Percentiles rank a stretch among this genome's conserved stretches.
phyloP scores from a whole-genome alignment of 1,140 invertebrate genomes.

The Euura saliciscinereae region DNA sequence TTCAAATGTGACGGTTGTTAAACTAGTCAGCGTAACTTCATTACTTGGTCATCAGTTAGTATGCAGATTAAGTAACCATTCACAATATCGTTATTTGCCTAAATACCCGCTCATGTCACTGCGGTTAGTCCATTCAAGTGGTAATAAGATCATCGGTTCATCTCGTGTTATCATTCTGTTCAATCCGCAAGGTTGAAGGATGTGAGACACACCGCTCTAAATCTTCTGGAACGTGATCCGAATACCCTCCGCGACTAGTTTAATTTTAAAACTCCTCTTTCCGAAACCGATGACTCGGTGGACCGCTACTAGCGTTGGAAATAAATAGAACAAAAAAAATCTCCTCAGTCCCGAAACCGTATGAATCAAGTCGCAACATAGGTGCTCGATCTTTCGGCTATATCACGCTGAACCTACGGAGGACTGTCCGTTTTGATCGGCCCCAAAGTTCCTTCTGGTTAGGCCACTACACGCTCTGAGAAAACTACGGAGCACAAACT shows the following conservation, averaged over 20 bases:
- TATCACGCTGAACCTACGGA: conserved; percentile 1
- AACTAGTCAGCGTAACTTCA: background rate
- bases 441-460: conserved; percentile 25
- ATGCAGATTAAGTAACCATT: no score
- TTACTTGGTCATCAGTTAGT: conserved; percentile 2
- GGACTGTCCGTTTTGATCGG: conserved; percentile 29
- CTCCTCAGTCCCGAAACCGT: background rate
- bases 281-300: background rate
- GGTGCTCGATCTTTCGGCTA: background rate
- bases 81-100: no score
- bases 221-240: background rate
- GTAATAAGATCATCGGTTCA: no score
- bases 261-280: conserved; percentile 1
- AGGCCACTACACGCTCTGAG: conserved; percentile 11
- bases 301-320: background rate
- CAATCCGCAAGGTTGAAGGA: no score
- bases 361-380: background rate
- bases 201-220: background rate
- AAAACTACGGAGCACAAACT: conserved; percentile 10
- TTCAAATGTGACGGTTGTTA: background rate
- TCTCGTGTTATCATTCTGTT: no score
- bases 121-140: no score
- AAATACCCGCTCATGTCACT: no score
- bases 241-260: background rate
- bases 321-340: background rate